These are phyloP conservation scores for Esox niger DNA, from an alignment of 2,113 vertebrate species.

Conservation along the genomic window DNA sequence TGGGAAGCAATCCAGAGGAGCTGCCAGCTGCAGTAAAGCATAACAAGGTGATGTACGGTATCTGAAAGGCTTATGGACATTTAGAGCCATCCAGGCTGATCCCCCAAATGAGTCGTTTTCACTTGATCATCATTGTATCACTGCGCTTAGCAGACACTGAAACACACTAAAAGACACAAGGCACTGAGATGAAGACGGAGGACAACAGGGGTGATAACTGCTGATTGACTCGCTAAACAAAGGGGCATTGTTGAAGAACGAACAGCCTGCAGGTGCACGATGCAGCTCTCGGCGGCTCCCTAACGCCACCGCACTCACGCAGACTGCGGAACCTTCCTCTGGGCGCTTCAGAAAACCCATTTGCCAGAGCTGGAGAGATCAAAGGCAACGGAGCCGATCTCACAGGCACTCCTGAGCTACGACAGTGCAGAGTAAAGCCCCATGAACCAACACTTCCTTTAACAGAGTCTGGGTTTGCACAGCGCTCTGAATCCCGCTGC, in stretches of 20 bases:
- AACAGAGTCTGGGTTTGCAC: background rate
- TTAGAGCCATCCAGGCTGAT: slow-evolving; percentile 29
- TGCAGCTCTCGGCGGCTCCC: background rate
- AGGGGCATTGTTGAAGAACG: background rate
- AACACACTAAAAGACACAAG: background rate
- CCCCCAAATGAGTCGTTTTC: background rate
- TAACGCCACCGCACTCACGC: slow-evolving; percentile 11
- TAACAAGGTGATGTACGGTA: background rate
- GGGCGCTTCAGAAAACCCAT: slow-evolving; percentile 36
- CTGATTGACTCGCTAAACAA: background rate
- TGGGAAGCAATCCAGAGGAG: slow-evolving; percentile 36
- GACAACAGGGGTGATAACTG: background rate
- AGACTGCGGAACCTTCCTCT: slow-evolving; percentile 31
- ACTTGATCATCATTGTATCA: too few relatives aligned
- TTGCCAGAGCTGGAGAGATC: slow-evolving; percentile 51
- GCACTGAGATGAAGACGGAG: background rate
- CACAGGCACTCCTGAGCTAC: slow-evolving; percentile 43
- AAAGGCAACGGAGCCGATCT: slow-evolving; percentile 45
- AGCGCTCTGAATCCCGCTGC: background rate
- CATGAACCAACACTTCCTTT: slow-evolving; percentile 30
- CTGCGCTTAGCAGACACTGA: background rate
- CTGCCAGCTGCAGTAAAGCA: background rate
- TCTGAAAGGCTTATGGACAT: slow-evolving; percentile 52
- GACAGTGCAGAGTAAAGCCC: slow-evolving; percentile 29
- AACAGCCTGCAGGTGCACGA: background rate